Evolutionary conservation across 2,888 invertebrate species (phyloP), one percentile per base, ranked within the genome.

Genomic region (Hirtodrosophila histrioides): DNA sequence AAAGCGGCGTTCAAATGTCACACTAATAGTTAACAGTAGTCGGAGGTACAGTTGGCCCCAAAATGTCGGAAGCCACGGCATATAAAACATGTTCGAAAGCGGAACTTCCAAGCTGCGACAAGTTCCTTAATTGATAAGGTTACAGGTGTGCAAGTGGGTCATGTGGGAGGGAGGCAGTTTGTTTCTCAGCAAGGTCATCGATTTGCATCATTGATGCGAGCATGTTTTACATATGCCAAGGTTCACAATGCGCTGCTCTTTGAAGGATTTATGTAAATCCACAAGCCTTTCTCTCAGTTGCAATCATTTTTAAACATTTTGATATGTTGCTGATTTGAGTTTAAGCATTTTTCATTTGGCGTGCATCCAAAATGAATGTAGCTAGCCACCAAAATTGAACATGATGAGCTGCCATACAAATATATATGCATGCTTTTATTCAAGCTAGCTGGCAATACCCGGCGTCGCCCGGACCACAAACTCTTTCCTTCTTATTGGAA

Each of bases 41-140:
- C 6, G 3, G 0, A 27, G 27, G 27, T 27, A 46, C 36, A 33
- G 7, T 31, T 17, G 36, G 4, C 35, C 7, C 36, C 33, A 23
- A 41, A 70, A 43, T 57, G 78, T 57, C 71, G 69, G 75, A 80
- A 80, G 71, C 80, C 71, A 74, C 78, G 79, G 60, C 48, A 75
- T 54, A 54, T 56, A 69, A 60, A 58, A 54, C 53, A 57, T 39
- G 56, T 51, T 39, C 48, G 36, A 41, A 49, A 40, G 39, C n/a
- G 58, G 70, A 48, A 46, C 9, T 39, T 29, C 4, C 39, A 41
- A 29, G n/a, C 8, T 11, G 63, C 64, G 58, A 65, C 60, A 65
- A 48, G 65, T 78, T 71, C 67, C 78, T 78, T 78, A 75, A 77
- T 76, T 77, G 75, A 75, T 69, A 69, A 69, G 64, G 37, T 31